Percentiles rank a stretch among this genome's conserved stretches.
These are phyloP conservation scores for Chauna torquata DNA, from an alignment of 2,113 vertebrate species.

Conservation along the genomic window DNA sequence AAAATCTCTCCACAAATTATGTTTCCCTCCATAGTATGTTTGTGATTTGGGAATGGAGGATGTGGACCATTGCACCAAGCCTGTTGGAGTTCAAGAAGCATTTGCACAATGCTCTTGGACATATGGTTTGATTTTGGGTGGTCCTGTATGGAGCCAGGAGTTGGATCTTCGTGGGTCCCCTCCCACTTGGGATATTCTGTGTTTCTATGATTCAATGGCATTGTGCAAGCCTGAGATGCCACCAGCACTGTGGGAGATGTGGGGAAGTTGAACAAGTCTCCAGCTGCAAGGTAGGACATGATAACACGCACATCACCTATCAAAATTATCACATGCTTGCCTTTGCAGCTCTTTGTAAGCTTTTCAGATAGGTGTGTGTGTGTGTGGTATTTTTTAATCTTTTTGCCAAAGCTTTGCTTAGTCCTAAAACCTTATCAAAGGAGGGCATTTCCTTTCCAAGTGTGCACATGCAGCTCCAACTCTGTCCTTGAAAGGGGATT, in stretches of 20 bases:
- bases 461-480: neutral
- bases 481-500: neutral
- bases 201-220: no score
- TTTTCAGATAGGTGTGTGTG: no score
- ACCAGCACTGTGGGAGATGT: neutral
- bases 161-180: no score
- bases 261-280: neutral
- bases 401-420: neutral
- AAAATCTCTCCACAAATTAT: neutral
- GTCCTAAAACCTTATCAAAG: neutral
- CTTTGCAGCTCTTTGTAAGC: neutral
- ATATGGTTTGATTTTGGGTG: no score
- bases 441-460: neutral
- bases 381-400: no score
- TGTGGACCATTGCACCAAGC: neutral
- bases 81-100: no score
- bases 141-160: no score
- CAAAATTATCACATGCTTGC: neutral
- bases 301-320: rapidly evolving
- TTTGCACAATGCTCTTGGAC: no score
- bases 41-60: neutral
- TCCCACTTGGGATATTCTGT: no score
- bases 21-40: neutral
- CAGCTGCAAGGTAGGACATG: rapidly evolving
- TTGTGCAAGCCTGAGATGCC: neutral